A percentile compares a stretch with the other conserved stretches of the same genome.
Conservation (phyloP, 2,113 vertebrate genomes). For the Ivindomyrus marchei region DNA sequence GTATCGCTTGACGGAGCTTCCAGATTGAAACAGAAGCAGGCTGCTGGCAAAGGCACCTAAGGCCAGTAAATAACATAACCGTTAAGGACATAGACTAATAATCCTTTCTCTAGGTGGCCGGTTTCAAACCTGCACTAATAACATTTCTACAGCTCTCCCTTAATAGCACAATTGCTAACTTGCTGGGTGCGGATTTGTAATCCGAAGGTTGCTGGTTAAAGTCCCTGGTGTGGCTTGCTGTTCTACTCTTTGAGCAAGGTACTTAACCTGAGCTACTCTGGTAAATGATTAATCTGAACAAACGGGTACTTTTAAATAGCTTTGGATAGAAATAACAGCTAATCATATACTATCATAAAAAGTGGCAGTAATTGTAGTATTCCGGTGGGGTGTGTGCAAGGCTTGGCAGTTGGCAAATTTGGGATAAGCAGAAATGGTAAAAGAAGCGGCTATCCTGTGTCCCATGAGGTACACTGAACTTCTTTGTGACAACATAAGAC, state of each 20-base stretch:
- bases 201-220: neutral
- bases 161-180: neutral
- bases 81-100: neutral
- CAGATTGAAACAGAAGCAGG: neutral
- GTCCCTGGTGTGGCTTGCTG: neutral
- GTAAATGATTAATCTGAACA: neutral
- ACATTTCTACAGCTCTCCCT: neutral
- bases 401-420: neutral
- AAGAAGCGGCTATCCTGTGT: neutral
- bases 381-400: neutral
- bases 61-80: neutral
- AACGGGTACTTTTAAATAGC: neutral
- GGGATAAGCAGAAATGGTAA: neutral
- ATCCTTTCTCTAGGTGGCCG: neutral
- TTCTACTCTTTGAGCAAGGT: neutral
- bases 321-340: neutral
- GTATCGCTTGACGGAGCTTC: neutral
- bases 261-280: neutral
- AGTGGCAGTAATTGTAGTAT: neutral
- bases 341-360: neutral
- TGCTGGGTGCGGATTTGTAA: neutral
- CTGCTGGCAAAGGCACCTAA: neutral
- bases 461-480: neutral
- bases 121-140: neutral
- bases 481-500: neutral